Evolutionary conservation across 2,888 invertebrate species (phyloP), one percentile per base, ranked within the genome.

Genomic region (Lobophora halterata): DNA sequence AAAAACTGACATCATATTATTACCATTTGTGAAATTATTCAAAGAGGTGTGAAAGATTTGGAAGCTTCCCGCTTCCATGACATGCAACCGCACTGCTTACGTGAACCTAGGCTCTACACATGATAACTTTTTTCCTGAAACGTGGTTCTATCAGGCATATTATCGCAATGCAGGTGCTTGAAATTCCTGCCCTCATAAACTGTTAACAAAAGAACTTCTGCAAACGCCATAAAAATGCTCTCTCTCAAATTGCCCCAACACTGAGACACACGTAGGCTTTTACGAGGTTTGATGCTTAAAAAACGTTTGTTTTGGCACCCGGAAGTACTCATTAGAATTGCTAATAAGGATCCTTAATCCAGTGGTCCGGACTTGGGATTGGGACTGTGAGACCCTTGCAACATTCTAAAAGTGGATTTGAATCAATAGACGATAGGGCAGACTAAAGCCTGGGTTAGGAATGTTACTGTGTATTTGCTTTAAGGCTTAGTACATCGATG

Each of bases 271-370:
- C 41, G 42, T 41, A 46, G 36, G 37, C 45, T 42, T 48, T 50
- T 50, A 53, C 46, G 48, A 46, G 44, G 37, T 41, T 38, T 24
- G 41, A 42, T 46, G 42, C 48, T 50, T 38, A 53, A 53, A 53
- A 50, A 53, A 38, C 46, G 40, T 48, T 53, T 53, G 53, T 48
- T 53, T 46, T 44, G 34, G 27, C 41, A 51, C 43, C 43, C 38
- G 41, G 36, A 34, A 43, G 41, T 52, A 47, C 55, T 47, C 47
- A 64, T 65, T 64, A 62, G 65, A 61, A 64, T 56, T 64, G 66
- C 62, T 66, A 65, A 66, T 64, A 61, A 61, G 56, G 49, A 36
- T 35, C 13, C 50, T 45, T 50, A 49, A 55, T 54, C 33, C 39
- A 25, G 39, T 51, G 49, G 48, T 50, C 46, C n/a, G n/a, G n/a